These are phyloP conservation scores for Seriola rivoliana DNA, from an alignment of 2,113 vertebrate genomes.

Conservation along the genomic window DNA sequence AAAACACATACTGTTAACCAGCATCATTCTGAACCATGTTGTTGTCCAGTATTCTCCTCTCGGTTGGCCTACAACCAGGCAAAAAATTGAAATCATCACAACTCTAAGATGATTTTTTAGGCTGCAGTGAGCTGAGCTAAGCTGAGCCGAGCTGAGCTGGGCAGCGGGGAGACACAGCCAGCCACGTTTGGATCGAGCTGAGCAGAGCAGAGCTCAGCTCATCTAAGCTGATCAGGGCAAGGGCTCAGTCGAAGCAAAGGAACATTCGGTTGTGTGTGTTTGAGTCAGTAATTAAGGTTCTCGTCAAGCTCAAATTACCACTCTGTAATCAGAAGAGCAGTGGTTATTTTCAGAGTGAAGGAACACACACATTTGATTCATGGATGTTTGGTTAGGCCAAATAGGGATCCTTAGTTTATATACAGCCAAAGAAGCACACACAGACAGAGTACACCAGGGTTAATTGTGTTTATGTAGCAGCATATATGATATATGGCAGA, in stretches of 20 bases:
- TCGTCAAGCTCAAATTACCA: conserved; percentile 64
- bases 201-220: conserved; percentile 44
- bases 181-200: conserved; percentile 26
- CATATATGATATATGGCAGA: background rate
- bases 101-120: conserved; percentile 17
- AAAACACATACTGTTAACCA: background rate
- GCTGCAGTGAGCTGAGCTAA: conserved; percentile 21
- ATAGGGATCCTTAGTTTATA: conserved; percentile 13
- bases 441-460: background rate
- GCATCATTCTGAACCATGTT: background rate
- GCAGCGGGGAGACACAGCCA: conserved; percentile 9
- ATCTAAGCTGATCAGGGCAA: conserved; percentile 33
- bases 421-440: background rate
- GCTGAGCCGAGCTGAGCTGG: conserved; percentile 27
- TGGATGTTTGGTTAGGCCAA: conserved; percentile 21
- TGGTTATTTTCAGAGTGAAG: conserved; percentile 51
- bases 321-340: conserved; percentile 68
- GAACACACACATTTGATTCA: conserved; percentile 42
- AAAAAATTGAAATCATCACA: conserved; percentile 29
- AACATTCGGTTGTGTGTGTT: conserved; percentile 42
- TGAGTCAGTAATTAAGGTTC: conserved; percentile 73
- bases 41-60: background rate
- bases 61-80: background rate
- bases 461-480: conserved; percentile 29
- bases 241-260: conserved; percentile 33